Conservation (phyloP, 2,113 vertebrate species). For the Microcebus jonahi region DNA sequence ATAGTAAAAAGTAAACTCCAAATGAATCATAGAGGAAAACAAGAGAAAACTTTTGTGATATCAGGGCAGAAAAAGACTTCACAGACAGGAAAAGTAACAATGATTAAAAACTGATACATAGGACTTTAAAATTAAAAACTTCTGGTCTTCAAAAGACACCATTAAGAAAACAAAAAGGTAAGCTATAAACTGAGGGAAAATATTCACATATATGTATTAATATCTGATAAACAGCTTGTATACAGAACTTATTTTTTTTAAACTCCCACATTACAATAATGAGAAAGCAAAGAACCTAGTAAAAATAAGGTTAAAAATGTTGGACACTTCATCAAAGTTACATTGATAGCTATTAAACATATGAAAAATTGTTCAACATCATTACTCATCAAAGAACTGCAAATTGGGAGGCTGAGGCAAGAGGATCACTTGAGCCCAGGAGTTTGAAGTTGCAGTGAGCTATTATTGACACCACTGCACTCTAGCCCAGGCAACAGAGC, state of each 20-base stretch:
- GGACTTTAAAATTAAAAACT: neutral
- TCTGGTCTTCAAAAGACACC: neutral
- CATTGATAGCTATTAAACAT: neutral
- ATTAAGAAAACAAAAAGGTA: neutral
- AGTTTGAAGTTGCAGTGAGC: too few species aligned
- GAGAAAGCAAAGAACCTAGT: neutral
- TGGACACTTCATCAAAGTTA: neutral
- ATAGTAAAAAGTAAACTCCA: neutral
- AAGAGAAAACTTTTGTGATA: neutral
- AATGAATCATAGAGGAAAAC: neutral
- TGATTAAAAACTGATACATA: neutral
- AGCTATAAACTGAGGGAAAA: neutral
- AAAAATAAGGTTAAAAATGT: neutral
- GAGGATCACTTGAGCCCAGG: too few species aligned
- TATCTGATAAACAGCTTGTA: neutral
- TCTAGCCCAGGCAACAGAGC: too few species aligned
- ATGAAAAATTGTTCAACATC: neutral
- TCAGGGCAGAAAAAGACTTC: neutral
- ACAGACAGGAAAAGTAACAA: neutral
- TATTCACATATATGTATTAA: neutral
- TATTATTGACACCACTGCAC: too few species aligned
- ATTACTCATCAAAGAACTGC: neutral
- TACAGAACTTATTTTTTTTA: neutral
- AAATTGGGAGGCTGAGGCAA: neutral
- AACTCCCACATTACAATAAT: neutral